Evolutionary conservation across 1,140 invertebrate species (phyloP).

Genomic region (Pygmarrhopalites habei): DNA sequence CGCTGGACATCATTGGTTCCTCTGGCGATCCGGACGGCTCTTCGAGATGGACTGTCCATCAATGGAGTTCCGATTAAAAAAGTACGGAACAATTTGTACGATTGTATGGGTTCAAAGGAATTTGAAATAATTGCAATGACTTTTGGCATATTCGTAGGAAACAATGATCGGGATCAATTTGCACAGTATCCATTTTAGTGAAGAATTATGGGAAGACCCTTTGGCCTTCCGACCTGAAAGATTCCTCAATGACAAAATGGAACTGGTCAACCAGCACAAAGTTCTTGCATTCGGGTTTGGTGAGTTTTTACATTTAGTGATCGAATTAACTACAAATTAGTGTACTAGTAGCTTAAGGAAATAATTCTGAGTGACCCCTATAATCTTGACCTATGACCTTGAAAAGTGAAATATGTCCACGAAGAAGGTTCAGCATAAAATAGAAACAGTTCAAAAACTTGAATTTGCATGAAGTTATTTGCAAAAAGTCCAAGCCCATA

Average conservation of each 20-base stretch:
- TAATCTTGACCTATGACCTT: too few relatives aligned
- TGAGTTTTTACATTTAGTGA: conserved; percentile 1
- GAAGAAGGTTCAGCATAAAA: too few relatives aligned
- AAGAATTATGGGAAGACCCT: conserved; percentile 26
- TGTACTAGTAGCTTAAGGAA: too few relatives aligned
- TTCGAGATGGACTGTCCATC: conserved; percentile 1
- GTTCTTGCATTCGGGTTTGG: conserved; percentile 30
- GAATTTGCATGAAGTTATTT: too few relatives aligned
- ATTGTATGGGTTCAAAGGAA: too few relatives aligned
- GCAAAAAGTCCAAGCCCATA: too few relatives aligned
- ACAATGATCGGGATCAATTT: conserved; percentile 19
- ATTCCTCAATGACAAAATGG: conserved; percentile 26
- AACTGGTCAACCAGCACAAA: conserved; percentile 10
- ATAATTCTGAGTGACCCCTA: too few relatives aligned
- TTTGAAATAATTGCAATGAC: background rate
- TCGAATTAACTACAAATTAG: too few relatives aligned
- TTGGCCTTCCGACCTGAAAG: conserved; percentile 22
- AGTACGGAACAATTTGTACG: background rate
- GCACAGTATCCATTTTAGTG: conserved; percentile 17
- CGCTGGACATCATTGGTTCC: conserved; percentile 20
- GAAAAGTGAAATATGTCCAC: too few relatives aligned
- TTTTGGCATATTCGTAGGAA: conserved; percentile 8
- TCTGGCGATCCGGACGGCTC: conserved; percentile 9
- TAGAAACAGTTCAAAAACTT: too few relatives aligned
- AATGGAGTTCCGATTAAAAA: conserved; percentile 19